Evolutionary conservation across 2,888 invertebrate species (phyloP), one percentile per base, ranked within the genome.

Genomic region (Liposcelis brunnea): DNA sequence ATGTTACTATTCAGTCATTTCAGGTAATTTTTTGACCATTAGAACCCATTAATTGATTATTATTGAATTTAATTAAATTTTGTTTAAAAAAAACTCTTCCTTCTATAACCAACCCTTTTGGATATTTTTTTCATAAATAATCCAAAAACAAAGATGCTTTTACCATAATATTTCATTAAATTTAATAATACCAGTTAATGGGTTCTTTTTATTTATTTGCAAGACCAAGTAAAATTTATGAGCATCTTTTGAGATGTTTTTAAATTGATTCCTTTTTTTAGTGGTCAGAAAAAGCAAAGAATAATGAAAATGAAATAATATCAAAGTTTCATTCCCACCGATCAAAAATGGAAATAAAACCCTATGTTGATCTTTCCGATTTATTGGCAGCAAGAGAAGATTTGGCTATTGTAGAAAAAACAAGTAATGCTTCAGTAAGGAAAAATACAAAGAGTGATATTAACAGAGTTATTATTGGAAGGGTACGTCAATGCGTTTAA

Each of bases 1-100:
- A 97, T 61, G 93, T 94, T 48, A 98, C 97, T 0, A 77, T 97
- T 55, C 89, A 93, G 62, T 95, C 95, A 45, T 98, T 97, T 63
- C 79, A 90, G 74, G 89, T 82, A 59, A 1, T n/a, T 40, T 51
- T 12, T 14, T 12, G 15, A 15, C 33, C 15, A 1, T 35, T 7
- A 35, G 35, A 42, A 31, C 7, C n/a, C 18, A 18, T 35, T 26
- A 43, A 2, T 31, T 11, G 7, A 31, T 6, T 10, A 36, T 43
- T 31, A 14, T 35, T 31, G 31, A 12, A 14, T 34, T 19, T 32
- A 15, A 45, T 38, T 34, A 15, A 36, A 19, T 33, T 2, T 14
- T n/a, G 5, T 16, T n/a, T 14, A 15, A 40, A 43, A 19, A 42
- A 15, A 26, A 44, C 44, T 47, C 36, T 34, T 15, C 15, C 6